phyloP scores from a whole-genome alignment of 1,140 invertebrate species.

The Steinernema khuongi region DNA sequence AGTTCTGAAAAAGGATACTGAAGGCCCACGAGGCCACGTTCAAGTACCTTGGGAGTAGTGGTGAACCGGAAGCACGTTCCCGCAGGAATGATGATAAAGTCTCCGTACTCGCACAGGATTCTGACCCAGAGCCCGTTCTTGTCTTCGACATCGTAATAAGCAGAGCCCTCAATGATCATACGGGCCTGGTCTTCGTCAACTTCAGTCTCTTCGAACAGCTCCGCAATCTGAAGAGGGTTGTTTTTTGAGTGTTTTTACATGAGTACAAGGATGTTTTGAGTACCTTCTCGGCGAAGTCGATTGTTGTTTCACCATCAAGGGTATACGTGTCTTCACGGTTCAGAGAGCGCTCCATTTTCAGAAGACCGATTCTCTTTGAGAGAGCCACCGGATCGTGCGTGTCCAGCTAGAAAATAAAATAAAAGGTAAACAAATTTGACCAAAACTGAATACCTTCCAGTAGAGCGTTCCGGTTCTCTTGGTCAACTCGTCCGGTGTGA shows the following conservation, averaged over 20 bases:
- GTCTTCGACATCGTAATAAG: conserved; percentile 56
- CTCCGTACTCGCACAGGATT: conserved; percentile 46
- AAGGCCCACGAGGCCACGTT: not conserved
- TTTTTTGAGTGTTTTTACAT: not conserved
- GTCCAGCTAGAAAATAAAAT: conserved; percentile 42
- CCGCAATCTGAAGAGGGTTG: conserved; percentile 45
- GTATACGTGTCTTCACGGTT: conserved; percentile 57
- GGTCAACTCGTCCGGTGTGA: conserved; percentile 40
- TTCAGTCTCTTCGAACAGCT: conserved; percentile 55
- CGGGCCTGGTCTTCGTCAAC: conserved; percentile 45
- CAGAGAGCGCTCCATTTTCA: conserved; percentile 53
- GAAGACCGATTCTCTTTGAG: conserved; percentile 49
- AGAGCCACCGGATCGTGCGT: conserved; percentile 49
- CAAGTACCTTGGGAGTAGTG: conserved; percentile 35
- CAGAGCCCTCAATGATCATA: conserved; percentile 53
- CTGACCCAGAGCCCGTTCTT: conserved; percentile 52
- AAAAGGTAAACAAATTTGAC: not conserved
- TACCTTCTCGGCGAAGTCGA: conserved; percentile 57
- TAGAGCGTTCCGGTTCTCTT: conserved; percentile 39
- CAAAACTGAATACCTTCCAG: conserved; percentile 30
- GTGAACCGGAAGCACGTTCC: conserved; percentile 40
- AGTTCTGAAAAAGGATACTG: conserved; percentile 48
- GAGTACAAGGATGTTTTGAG: not conserved
- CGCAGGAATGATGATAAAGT: conserved; percentile 35
- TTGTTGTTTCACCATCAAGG: conserved; percentile 51